Conservation (phyloP, 2,888 invertebrate species). For the Agrochola circellaris region DNA sequence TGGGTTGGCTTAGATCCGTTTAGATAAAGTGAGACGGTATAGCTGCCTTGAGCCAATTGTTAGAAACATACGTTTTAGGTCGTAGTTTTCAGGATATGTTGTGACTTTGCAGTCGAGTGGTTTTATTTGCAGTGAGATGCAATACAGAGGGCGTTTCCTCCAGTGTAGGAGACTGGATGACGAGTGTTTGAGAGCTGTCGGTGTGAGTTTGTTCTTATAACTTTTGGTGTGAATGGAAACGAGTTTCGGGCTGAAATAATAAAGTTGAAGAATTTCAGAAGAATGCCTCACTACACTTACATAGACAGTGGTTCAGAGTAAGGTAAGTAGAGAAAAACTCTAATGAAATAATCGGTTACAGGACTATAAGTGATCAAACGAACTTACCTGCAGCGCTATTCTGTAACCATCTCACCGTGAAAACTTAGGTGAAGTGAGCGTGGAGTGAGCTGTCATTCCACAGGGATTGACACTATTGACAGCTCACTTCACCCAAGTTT, state of each 20-base stretch:
- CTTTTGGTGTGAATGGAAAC: background rate
- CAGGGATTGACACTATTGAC: too few species aligned
- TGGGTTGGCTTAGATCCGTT: constrained; percentile 45
- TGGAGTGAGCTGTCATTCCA: too few species aligned
- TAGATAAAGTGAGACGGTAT: constrained; percentile 52
- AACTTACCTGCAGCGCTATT: too few species aligned
- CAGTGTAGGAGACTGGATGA: constrained; percentile 24
- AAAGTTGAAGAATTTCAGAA: background rate
- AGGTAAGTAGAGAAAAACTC: background rate
- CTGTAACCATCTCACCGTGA: too few species aligned
- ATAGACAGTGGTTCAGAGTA: background rate
- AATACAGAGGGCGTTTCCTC: constrained; percentile 38
- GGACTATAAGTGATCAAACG: background rate
- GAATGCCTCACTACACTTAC: background rate
- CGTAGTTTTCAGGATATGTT: constrained; percentile 38
- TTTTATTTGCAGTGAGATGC: constrained; percentile 40
- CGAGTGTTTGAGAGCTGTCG: constrained; percentile 6
- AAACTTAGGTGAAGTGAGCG: too few species aligned
- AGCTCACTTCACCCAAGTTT: too few species aligned
- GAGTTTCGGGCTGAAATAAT: constrained; percentile 8
- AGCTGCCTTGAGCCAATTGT: constrained; percentile 34
- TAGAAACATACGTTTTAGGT: constrained; percentile 43
- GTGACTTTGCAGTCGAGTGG: constrained; percentile 37
- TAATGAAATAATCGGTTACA: background rate
- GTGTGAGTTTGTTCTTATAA: constrained; percentile 1